Evolutionary conservation across 2,888 invertebrate genomes (phyloP).

Genomic region (Protophormia terraenovae): DNA sequence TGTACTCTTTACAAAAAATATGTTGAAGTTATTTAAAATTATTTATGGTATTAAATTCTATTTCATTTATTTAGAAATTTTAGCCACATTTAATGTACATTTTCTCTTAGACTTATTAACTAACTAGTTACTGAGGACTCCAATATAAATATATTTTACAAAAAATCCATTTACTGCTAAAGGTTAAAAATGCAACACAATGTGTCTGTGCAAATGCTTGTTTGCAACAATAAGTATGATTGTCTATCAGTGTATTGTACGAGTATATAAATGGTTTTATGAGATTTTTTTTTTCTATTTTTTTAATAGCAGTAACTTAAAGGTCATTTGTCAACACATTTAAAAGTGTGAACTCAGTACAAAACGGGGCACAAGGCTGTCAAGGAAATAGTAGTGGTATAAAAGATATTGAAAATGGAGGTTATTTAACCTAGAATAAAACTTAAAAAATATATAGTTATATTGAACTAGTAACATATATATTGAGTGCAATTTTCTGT

Average conservation of each 20-base stretch:
- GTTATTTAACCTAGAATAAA: conserved; percentile 38
- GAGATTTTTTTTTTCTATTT: conserved; percentile 22
- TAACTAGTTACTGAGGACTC: too few species aligned
- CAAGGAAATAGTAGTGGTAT: background rate
- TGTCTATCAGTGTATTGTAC: conserved; percentile 25
- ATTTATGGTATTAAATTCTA: too few species aligned
- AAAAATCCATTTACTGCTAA: background rate
- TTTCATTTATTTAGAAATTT: too few species aligned
- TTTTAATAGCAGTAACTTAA: conserved; percentile 42
- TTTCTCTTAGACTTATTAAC: too few species aligned
- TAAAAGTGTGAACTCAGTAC: conserved; percentile 33
- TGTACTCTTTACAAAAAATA: too few species aligned
- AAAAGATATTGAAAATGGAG: conserved; percentile 1
- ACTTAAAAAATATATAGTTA: too few species aligned
- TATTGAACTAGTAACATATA: too few species aligned
- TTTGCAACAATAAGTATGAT: conserved; percentile 22
- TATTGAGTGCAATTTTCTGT: background rate
- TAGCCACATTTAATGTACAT: too few species aligned
- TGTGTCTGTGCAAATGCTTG: background rate
- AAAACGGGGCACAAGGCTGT: conserved; percentile 43
- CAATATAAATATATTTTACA: too few species aligned
- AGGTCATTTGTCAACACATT: conserved; percentile 62
- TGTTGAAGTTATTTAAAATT: too few species aligned
- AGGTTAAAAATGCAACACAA: conserved; percentile 18
- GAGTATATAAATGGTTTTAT: conserved; percentile 45